Evolutionary conservation across 2,113 vertebrate genomes (phyloP).

Genomic region (Ochotona princeps): DNA sequence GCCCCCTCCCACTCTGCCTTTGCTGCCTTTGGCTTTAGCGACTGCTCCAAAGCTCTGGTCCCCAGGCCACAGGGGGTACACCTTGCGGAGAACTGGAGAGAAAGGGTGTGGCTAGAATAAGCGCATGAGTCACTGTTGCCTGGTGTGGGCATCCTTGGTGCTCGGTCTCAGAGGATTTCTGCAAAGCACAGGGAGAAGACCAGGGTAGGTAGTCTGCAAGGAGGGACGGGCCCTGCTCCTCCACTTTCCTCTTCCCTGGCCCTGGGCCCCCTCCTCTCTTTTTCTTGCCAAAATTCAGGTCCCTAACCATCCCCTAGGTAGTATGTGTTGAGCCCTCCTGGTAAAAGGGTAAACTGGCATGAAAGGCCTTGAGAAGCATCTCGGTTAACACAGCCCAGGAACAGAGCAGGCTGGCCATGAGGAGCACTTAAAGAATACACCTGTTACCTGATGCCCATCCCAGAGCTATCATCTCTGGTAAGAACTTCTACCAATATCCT

Average conservation of each 20-base stretch:
- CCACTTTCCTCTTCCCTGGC: accelerated
- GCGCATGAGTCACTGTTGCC: no score
- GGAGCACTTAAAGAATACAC: not conserved
- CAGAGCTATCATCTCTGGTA: not conserved
- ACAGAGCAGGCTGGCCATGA: not conserved
- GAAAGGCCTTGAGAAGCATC: not conserved
- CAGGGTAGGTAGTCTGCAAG: not conserved
- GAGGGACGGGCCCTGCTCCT: not conserved
- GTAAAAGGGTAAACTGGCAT: accelerated
- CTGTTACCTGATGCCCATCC: not conserved
- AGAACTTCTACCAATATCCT: not conserved
- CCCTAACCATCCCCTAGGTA: accelerated
- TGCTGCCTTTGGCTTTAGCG: not conserved
- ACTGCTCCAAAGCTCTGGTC: not conserved
- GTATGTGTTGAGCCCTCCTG: accelerated
- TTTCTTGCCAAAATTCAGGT: not conserved
- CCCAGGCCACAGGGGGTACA: accelerated
- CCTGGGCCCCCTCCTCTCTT: not conserved
- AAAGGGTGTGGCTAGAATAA: not conserved
- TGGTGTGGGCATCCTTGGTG: not conserved
- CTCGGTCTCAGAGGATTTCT: not conserved
- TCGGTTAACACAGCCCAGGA: not conserved
- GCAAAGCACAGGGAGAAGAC: not conserved
- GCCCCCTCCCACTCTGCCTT: not conserved
- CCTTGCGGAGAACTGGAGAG: not conserved